These are phyloP conservation scores for Rhopalosiphum nymphaeae DNA, from an alignment of 2,888 invertebrate species.

Conservation along the genomic window DNA sequence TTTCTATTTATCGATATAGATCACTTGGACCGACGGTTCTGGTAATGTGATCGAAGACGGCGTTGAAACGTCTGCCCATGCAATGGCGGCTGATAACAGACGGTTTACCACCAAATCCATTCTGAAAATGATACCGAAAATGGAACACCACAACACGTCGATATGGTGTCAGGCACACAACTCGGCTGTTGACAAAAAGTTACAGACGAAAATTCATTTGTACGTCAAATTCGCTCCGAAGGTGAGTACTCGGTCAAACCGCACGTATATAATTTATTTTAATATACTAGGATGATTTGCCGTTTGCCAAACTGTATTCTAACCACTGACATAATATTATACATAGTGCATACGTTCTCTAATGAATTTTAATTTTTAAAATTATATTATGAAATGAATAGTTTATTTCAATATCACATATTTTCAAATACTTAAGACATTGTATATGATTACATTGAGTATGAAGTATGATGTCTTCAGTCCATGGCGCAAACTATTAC, in stretches of 20 bases:
- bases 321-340: background rate
- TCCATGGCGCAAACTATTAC: background rate
- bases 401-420: background rate
- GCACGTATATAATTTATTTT: background rate
- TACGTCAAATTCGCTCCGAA: constrained; percentile 94
- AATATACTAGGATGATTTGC: background rate
- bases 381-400: background rate
- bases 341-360: background rate
- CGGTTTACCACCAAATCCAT: constrained; percentile 87
- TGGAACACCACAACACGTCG: constrained; percentile 90
- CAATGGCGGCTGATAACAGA: constrained; percentile 81
- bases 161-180: constrained; percentile 94
- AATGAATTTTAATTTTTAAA: background rate
- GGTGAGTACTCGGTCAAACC: constrained; percentile 67
- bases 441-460: background rate
- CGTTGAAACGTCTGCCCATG: constrained; percentile 82
- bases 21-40: constrained; percentile 92
- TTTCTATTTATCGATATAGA: constrained; percentile 72
- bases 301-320: background rate
- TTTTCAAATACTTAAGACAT: background rate
- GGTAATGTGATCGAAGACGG: constrained; percentile 86
- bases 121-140: constrained; percentile 85
- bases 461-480: no score
- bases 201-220: constrained; percentile 83
- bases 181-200: constrained; percentile 84